A percentile compares a stretch with the other conserved stretches of the same genome.
These are phyloP conservation scores for Thinocorus orbignyianus DNA, from an alignment of 2,113 vertebrate genomes.

Conservation along the genomic window DNA sequence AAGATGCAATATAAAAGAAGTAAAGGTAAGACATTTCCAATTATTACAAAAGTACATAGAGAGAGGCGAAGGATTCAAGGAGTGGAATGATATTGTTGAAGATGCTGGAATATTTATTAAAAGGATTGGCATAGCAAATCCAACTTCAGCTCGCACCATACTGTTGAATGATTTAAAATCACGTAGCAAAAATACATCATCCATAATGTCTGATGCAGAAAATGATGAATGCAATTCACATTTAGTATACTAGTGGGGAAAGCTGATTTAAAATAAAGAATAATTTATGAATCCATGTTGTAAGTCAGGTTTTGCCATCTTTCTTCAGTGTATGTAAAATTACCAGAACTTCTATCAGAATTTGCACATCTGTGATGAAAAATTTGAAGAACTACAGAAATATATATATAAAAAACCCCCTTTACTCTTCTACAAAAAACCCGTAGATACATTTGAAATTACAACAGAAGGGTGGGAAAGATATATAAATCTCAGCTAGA, in stretches of 20 bases:
- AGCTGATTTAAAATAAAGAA: background rate
- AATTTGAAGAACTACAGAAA: background rate
- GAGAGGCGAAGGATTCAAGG: background rate
- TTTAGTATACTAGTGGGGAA: background rate
- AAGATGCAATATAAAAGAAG: background rate
- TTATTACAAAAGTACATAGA: background rate
- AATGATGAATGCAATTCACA: background rate
- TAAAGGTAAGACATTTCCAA: slow-evolving; percentile 1
- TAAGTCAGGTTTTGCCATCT: background rate
- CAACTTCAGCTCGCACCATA: background rate
- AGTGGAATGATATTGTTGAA: background rate
- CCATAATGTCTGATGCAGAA: background rate
- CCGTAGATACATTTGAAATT: background rate
- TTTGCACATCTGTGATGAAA: background rate
- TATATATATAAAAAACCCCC: background rate
- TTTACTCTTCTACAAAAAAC: background rate
- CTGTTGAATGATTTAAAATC: slow-evolving; percentile 32
- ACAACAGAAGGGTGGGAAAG: background rate
- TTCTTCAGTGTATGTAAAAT: background rate
- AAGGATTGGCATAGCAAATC: slow-evolving; percentile 31
- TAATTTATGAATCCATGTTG: background rate
- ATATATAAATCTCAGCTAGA: background rate
- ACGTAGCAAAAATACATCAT: background rate
- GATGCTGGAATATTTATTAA: slow-evolving; percentile 30
- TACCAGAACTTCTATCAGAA: background rate